Percentiles rank a stretch among this genome's conserved stretches.
Conservation (phyloP, 2,888 invertebrate species). For the Thera britannica region DNA sequence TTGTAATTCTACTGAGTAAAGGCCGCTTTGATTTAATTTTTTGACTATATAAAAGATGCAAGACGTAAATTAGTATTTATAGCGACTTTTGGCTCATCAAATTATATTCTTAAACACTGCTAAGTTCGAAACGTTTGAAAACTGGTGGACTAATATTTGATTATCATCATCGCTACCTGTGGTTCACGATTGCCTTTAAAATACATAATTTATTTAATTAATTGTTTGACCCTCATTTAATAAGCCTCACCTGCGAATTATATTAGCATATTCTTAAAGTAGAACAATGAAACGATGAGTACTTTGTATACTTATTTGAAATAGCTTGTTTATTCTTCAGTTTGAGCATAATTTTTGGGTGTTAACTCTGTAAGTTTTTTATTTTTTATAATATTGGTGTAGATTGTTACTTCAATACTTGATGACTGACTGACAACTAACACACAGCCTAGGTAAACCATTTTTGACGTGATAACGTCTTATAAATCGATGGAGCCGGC, state of each 20-base stretch:
- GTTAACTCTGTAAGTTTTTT: too few relatives aligned
- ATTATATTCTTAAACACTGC: neutral
- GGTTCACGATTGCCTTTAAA: too few relatives aligned
- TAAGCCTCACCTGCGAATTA: slow-evolving; percentile 22
- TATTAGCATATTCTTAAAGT: slow-evolving; percentile 18
- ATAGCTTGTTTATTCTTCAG: slow-evolving; percentile 1
- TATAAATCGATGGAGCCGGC: too few relatives aligned
- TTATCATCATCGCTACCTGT: neutral
- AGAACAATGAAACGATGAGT: slow-evolving; percentile 11
- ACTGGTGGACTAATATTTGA: neutral
- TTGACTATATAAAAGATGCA: too few relatives aligned
- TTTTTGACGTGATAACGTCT: too few relatives aligned
- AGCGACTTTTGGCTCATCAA: too few relatives aligned
- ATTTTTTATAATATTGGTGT: too few relatives aligned
- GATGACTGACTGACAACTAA: neutral
- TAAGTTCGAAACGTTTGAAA: neutral
- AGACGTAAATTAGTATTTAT: too few relatives aligned
- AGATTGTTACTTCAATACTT: neutral
- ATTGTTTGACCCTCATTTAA: slow-evolving; percentile 30
- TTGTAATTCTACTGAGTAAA: too few relatives aligned
- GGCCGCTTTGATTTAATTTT: too few relatives aligned
- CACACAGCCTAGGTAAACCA: neutral
- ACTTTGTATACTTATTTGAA: neutral
- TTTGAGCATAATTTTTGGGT: too few relatives aligned
- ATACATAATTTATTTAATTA: slow-evolving; percentile 9